Evolutionary conservation across 2,888 invertebrate species (phyloP).

Genomic region (Cordilura impudica): DNA sequence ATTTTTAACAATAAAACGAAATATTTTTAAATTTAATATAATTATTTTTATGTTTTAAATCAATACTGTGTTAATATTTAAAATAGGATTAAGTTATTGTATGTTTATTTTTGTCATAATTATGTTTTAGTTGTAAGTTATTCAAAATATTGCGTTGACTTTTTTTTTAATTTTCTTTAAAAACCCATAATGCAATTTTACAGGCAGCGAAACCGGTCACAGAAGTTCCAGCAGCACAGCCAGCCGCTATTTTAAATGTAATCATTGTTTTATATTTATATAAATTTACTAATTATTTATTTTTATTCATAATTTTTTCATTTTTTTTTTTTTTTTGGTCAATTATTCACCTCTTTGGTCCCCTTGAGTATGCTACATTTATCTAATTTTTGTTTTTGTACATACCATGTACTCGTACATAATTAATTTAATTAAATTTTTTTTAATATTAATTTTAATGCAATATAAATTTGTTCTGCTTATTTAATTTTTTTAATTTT

Average conservation of each 20-base stretch:
- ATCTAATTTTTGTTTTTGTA: not conserved
- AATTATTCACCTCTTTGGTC: constrained; percentile 50
- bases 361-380: constrained; percentile 55
- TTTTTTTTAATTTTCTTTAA: constrained; percentile 20
- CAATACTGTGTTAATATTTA: not conserved
- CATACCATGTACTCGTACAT: too few relatives aligned
- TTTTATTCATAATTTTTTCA: constrained; percentile 31
- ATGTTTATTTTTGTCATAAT: not conserved
- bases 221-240: constrained; percentile 82
- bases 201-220: constrained; percentile 85
- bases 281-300: constrained; percentile 28
- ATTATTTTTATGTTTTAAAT: constrained; percentile 8
- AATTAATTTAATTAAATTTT: constrained; percentile 10
- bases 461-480: not conserved
- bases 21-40: constrained; percentile 2
- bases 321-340: constrained; percentile 19
- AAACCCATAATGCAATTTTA: constrained; percentile 77
- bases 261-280: constrained; percentile 69
- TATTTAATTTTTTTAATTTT: not conserved
- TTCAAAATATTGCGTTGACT: not conserved
- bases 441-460: constrained; percentile 9
- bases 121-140: not conserved
- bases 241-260: constrained; percentile 78
- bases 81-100: constrained; percentile 19
- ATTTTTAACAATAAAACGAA: constrained; percentile 16